A percentile compares a stretch with the other conserved stretches of the same genome.
These are phyloP conservation scores for Antheraea pernyi DNA, from an alignment of 1,140 invertebrate species.

Conservation along the genomic window DNA sequence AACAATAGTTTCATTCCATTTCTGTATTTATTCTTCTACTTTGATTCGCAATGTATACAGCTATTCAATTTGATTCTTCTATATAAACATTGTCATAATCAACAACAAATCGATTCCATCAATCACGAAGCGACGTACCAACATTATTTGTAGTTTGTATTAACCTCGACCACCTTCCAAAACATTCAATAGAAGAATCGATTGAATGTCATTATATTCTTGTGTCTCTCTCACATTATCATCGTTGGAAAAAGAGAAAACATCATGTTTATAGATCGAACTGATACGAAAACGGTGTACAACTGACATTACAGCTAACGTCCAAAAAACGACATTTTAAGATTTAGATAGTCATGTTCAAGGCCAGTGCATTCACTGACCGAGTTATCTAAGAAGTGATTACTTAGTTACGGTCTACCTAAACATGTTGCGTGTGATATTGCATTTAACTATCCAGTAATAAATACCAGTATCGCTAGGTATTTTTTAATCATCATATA, in stretches of 20 bases:
- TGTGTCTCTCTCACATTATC: neutral
- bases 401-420: constrained; percentile 5
- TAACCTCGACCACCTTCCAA: constrained; percentile 34
- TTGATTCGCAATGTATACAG: neutral
- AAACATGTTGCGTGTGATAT: constrained; percentile 6
- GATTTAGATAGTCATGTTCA: constrained; percentile 31
- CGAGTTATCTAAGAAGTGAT: constrained; percentile 30
- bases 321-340: constrained; percentile 7
- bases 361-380: constrained; percentile 40
- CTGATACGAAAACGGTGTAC: neutral
- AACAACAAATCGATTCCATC: constrained; percentile 13
- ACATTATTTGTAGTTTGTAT: constrained; percentile 23
- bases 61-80: neutral
- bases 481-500: no score
- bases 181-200: neutral
- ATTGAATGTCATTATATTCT: neutral
- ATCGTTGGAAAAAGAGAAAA: neutral
- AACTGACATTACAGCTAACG: constrained; percentile 2
- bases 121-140: constrained; percentile 25
- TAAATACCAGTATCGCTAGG: neutral
- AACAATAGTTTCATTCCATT: no score
- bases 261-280: neutral
- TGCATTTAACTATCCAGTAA: constrained; percentile 2
- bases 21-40: neutral
- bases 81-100: constrained; percentile 6